Evolutionary conservation across 2,888 invertebrate species (phyloP).

Genomic region (Ennomos erosarius): DNA sequence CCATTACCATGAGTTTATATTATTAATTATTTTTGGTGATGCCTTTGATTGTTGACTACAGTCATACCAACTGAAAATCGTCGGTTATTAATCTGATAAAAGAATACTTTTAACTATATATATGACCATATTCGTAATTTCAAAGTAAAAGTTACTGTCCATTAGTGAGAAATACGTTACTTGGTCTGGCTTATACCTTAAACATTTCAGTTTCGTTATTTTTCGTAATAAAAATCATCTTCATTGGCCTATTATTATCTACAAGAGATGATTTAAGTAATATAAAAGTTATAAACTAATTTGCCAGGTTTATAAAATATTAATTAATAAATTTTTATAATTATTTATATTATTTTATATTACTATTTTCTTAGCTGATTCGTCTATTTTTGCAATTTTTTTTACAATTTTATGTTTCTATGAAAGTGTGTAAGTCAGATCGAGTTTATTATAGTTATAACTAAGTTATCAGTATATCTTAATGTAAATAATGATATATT

Average conservation of each 20-base stretch:
- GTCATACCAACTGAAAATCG: background rate
- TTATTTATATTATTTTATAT: no score
- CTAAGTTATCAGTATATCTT: constrained; percentile 46
- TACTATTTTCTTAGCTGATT: no score
- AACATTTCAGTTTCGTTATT: constrained; percentile 14
- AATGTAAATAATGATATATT: constrained; percentile 61
- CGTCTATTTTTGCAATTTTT: background rate
- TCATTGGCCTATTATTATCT: no score
- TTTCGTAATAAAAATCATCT: no score
- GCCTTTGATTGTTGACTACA: no score
- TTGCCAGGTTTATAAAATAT: no score
- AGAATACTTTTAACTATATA: constrained; percentile 39
- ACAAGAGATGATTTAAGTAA: no score
- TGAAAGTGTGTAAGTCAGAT: constrained; percentile 40
- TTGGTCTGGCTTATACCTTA: constrained; percentile 44
- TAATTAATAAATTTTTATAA: no score
- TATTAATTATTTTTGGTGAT: no score
- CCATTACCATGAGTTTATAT: no score
- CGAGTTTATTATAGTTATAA: constrained; percentile 49
- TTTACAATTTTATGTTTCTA: background rate
- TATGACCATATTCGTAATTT: constrained; percentile 54
- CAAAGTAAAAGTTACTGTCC: constrained; percentile 61
- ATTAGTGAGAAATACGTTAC: constrained; percentile 52
- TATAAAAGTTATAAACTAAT: no score
- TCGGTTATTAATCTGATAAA: constrained; percentile 20